Conservation (phyloP, 2,888 invertebrate genomes). For the Liopterus haemorrhoidalis region DNA sequence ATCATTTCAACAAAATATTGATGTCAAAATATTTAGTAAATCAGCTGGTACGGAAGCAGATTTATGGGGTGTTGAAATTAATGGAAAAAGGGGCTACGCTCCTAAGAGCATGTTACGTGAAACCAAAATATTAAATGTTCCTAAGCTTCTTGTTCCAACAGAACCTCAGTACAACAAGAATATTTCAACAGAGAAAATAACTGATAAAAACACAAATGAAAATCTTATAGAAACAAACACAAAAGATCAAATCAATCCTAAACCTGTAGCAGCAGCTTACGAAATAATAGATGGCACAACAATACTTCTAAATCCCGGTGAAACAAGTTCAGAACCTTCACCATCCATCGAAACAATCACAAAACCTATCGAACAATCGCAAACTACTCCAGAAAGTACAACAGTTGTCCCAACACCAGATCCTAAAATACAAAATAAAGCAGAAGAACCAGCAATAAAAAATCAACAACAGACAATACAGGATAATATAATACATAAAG, state of each 20-base stretch:
- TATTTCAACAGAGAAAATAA: constrained; percentile 19
- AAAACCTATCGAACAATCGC: constrained; percentile 4
- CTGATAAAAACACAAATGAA: constrained; percentile 30
- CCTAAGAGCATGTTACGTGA: constrained; percentile 57
- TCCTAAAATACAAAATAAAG: constrained; percentile 3
- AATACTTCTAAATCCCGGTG: constrained; percentile 36
- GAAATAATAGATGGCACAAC: constrained; percentile 65
- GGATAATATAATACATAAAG: constrained; percentile 8
- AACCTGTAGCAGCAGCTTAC: constrained; percentile 36
- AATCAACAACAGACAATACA: constrained; percentile 1
- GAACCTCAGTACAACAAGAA: constrained; percentile 36
- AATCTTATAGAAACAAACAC: constrained; percentile 12
- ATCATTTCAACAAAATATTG: constrained; percentile 54
- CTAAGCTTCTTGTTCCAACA: constrained; percentile 46
- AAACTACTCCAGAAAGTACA: constrained; percentile 9
- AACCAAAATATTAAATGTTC: constrained; percentile 47
- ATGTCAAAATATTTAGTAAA: constrained; percentile 63
- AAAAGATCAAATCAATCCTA: constrained; percentile 31
- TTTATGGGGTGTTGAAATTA: constrained; percentile 64
- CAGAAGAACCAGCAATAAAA: constrained; percentile 8
- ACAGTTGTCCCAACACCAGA: constrained; percentile 8
- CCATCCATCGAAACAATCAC: too few species aligned
- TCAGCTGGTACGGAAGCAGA: constrained; percentile 56
- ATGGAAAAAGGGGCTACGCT: constrained; percentile 63
- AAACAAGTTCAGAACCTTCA: constrained; percentile 4